These are phyloP conservation scores for Thamnophis sirtalis DNA, from an alignment of 2,113 vertebrate genomes.

Conservation along the genomic window DNA sequence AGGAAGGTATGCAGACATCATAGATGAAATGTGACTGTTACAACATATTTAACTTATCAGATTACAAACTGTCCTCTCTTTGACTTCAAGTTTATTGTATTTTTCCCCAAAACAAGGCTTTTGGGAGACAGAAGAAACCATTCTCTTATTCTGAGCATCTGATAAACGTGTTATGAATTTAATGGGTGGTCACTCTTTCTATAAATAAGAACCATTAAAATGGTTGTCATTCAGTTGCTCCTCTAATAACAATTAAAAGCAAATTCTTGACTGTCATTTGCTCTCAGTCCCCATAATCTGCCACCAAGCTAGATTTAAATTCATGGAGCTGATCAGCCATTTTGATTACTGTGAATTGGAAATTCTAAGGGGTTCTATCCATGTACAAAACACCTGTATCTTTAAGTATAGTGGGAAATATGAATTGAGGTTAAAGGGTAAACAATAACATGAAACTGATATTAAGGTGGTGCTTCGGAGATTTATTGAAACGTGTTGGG, in stretches of 20 bases:
- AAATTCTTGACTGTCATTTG: neutral
- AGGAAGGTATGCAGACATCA: neutral
- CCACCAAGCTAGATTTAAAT: neutral
- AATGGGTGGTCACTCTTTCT: neutral
- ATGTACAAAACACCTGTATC: neutral
- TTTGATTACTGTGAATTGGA: neutral
- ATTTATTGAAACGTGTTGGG: neutral
- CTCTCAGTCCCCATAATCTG: neutral
- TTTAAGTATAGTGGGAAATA: no score
- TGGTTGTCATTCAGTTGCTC: neutral
- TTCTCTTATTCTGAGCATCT: neutral
- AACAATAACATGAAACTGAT: neutral
- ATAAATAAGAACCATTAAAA: neutral
- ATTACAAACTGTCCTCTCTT: neutral
- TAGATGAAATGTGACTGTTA: neutral
- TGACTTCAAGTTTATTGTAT: neutral
- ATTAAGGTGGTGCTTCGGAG: neutral
- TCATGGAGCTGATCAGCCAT: neutral
- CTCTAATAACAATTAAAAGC: neutral
- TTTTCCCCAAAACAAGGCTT: neutral
- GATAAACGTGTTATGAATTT: neutral
- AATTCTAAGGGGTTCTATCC: neutral
- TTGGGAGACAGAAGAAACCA: neutral
- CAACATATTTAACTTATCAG: neutral
- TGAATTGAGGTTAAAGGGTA: neutral